Evolutionary conservation across 2,888 invertebrate genomes (phyloP).

Genomic region (Aproaerema taeniolella): DNA sequence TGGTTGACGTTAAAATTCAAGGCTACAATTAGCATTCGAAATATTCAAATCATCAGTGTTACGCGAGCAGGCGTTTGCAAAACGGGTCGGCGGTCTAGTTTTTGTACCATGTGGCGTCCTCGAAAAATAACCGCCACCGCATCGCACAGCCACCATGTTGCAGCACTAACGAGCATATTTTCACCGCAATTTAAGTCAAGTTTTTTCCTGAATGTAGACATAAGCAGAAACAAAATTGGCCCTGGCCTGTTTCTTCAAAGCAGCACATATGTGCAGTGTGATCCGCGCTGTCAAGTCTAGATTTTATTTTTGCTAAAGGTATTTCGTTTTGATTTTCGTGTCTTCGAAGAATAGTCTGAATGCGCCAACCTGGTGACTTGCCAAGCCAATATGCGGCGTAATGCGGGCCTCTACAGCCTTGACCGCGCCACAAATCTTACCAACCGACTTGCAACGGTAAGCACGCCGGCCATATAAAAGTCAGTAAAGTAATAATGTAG

Average conservation of each 20-base stretch:
- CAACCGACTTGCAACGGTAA: constrained; percentile 1
- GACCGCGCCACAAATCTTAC: constrained; percentile 39
- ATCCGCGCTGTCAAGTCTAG: too few species aligned
- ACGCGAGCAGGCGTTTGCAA: constrained; percentile 26
- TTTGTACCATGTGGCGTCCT: constrained; percentile 53
- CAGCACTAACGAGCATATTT: constrained; percentile 7
- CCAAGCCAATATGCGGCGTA: constrained; percentile 50
- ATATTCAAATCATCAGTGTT: constrained; percentile 1
- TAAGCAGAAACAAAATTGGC: too few species aligned
- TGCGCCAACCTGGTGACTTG: constrained; percentile 44
- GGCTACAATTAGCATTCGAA: constrained; percentile 2
- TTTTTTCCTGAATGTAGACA: too few species aligned
- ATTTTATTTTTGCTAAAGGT: too few species aligned
- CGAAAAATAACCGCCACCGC: constrained; percentile 64
- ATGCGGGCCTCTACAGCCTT: constrained; percentile 67
- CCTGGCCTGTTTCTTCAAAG: too few species aligned
- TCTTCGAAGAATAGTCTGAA: constrained; percentile 22
- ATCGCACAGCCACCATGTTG: constrained; percentile 5
- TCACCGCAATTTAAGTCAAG: neutral
- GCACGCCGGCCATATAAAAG: too few species aligned
- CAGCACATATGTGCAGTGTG: too few species aligned
- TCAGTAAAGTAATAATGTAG: too few species aligned
- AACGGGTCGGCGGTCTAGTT: constrained; percentile 57
- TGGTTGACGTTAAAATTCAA: constrained; percentile 6
- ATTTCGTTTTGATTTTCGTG: constrained; percentile 7